These are phyloP conservation scores for Vireo griseus DNA, from an alignment of 2,797 vertebrate species.

Conservation along the genomic window DNA sequence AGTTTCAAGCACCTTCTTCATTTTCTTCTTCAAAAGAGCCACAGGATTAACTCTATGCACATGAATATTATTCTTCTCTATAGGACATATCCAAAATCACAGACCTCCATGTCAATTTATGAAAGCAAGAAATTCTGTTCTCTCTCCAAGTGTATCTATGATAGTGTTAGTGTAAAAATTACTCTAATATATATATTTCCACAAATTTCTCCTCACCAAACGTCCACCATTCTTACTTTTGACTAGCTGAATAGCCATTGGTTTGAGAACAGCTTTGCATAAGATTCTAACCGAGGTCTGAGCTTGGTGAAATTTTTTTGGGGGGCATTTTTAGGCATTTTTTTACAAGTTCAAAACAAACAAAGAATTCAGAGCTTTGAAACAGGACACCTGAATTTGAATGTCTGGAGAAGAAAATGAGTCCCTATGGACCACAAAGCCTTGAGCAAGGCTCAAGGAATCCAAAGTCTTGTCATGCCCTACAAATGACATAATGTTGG, in stretches of 20 bases:
- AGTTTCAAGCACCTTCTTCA: not conserved
- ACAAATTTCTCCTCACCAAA: not conserved
- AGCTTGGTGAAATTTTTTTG: not conserved
- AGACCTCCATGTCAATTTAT: not conserved
- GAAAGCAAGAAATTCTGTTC: not conserved
- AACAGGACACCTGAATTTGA: not conserved
- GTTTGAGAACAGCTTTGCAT: not conserved
- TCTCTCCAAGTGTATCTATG: not conserved
- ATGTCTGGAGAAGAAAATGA: not conserved
- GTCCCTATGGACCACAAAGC: not conserved
- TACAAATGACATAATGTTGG: not conserved
- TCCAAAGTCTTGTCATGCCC: not conserved
- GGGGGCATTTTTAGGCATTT: not conserved
- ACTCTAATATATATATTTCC: not conserved
- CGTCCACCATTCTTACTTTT: not conserved
- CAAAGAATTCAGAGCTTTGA: not conserved
- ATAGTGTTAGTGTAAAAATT: not conserved
- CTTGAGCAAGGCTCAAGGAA: not conserved
- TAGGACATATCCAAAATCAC: not conserved
- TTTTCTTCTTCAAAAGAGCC: not conserved
- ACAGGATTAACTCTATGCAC: not conserved
- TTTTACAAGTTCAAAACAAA: not conserved
- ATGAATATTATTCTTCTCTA: not conserved
- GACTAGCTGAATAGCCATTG: not conserved
- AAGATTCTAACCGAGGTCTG: not conserved